A percentile compares a stretch with the other conserved stretches of the same genome.
phyloP scores from a whole-genome alignment of 2,888 invertebrate genomes.

The Dicyrtomina minuta region DNA sequence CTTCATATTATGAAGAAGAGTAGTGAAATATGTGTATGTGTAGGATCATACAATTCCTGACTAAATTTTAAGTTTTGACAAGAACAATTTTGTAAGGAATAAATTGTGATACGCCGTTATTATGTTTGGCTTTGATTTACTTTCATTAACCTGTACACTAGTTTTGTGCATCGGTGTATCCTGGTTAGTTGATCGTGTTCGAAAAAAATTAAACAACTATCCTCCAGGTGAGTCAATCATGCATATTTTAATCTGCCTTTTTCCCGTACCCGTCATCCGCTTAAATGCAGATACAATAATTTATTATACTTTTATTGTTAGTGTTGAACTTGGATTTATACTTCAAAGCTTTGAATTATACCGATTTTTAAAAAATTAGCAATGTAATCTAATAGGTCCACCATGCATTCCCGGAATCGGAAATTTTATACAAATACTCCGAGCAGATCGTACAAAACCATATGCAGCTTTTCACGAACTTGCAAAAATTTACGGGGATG shows the following conservation, averaged over 20 bases:
- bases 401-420: conserved; percentile 10
- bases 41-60: no score
- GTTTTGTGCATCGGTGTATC: not conserved
- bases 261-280: no score
- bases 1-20: no score
- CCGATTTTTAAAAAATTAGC: not conserved
- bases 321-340: not conserved
- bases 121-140: no score
- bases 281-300: no score
- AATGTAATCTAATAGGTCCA: conserved; percentile 9
- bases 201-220: not conserved
- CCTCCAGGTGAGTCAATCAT: no score
- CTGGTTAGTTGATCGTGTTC: not conserved
- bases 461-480: conserved; percentile 11
- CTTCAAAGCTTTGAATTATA: not conserved
- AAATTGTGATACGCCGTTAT: no score
- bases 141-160: no score
- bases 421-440: conserved; percentile 3
- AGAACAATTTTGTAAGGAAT: no score
- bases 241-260: no score
- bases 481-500: conserved; percentile 4
- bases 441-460: conserved; percentile 10
- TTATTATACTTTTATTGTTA: not conserved
- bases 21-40: no score
- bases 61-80: no score